Percentiles rank a stretch among this genome's conserved stretches.
These are phyloP conservation scores for Corythucha ciliata DNA, from an alignment of 2,888 invertebrate species.

Conservation along the genomic window DNA sequence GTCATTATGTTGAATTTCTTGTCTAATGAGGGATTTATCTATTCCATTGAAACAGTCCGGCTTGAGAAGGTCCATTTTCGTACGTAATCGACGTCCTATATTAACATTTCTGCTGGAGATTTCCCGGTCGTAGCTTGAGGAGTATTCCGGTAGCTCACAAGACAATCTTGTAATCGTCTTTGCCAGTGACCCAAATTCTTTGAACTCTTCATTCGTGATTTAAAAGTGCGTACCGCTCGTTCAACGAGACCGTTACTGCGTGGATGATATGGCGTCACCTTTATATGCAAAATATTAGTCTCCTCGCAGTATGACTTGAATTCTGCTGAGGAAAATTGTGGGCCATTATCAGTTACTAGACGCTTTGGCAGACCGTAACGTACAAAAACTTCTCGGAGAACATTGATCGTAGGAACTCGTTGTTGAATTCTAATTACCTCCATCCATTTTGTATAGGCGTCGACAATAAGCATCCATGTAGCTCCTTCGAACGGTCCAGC, in stretches of 20 bases:
- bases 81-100: constrained; percentile 30
- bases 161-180: constrained; percentile 23
- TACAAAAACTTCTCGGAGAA: constrained; percentile 10
- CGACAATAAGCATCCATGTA: constrained; percentile 34
- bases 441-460: constrained; percentile 33
- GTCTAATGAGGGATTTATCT: not conserved
- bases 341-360: constrained; percentile 7
- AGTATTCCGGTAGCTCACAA: constrained; percentile 23
- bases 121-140: constrained; percentile 29
- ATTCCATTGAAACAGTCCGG: not conserved
- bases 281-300: not conserved
- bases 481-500: constrained; percentile 28
- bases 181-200: constrained; percentile 19
- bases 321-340: not conserved
- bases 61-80: constrained; percentile 28
- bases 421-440: not conserved
- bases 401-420: not conserved
- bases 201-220: constrained; percentile 24
- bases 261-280: constrained; percentile 30
- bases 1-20: not conserved
- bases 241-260: constrained; percentile 35
- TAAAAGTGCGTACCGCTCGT: constrained; percentile 34
- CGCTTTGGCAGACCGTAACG: constrained; percentile 30
- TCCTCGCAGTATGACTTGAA: not conserved
- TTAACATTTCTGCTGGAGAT: constrained; percentile 32